Conservation (phyloP, 2,888 invertebrate genomes). For the Clanis bilineata region DNA sequence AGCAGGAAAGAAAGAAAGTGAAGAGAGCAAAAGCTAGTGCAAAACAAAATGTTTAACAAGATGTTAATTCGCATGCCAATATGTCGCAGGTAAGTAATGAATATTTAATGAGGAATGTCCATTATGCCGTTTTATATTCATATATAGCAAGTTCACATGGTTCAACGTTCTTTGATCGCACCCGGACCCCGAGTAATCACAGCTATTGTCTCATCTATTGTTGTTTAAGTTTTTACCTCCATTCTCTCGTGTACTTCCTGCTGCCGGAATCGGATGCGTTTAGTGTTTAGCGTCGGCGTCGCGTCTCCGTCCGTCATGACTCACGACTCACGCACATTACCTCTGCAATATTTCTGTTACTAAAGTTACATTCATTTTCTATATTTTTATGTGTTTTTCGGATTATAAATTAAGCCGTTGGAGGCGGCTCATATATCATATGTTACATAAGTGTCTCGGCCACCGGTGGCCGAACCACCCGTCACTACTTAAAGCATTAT, state of each 20-base stretch:
- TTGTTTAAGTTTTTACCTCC: not conserved
- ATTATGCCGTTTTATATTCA: slow-evolving; percentile 56
- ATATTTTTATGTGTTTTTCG: too few relatives aligned
- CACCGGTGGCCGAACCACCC: too few relatives aligned
- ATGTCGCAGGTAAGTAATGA: slow-evolving; percentile 53
- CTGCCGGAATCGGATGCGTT: slow-evolving; percentile 24
- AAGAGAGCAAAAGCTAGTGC: too few relatives aligned
- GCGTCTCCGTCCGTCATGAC: not conserved
- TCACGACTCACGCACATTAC: not conserved
- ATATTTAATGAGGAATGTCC: slow-evolving; percentile 43
- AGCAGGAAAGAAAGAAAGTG: too few relatives aligned
- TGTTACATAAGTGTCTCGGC: too few relatives aligned
- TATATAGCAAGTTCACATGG: slow-evolving; percentile 42
- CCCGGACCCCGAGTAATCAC: slow-evolving; percentile 35
- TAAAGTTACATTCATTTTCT: too few relatives aligned
- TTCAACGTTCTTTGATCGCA: slow-evolving; percentile 53
- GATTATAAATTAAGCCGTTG: too few relatives aligned
- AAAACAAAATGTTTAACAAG: too few relatives aligned
- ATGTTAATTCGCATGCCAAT: slow-evolving; percentile 48
- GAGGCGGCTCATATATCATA: too few relatives aligned
- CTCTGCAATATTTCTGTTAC: not conserved
- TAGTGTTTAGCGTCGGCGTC: not conserved
- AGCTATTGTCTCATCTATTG: slow-evolving; percentile 20
- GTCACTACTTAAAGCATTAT: too few relatives aligned
- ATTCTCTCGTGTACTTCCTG: not conserved